Base-by-base conservation (phyloP, 2,888 invertebrate species). In the Chrysolina americana region DNA sequence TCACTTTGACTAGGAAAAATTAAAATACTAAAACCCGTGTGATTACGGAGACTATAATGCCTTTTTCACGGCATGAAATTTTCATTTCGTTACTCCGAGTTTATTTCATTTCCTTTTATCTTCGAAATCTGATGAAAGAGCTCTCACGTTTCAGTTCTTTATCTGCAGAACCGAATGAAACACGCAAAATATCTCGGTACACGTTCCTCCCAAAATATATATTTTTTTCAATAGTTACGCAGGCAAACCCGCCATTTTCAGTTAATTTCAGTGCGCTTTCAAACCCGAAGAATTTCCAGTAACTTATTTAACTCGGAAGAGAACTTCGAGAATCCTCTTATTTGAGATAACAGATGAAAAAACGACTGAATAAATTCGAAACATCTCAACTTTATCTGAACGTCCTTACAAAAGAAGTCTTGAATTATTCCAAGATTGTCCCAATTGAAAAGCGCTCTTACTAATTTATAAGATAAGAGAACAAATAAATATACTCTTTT, bases 361-460 rank as follows among this genome's bases (percentile, higher is more conserved):
- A 41, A 50, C 36, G 53, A 68, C 41, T 53, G 41, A 53, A 44
- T 21, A 21, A 28, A 53, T 56, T 56, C 11, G 44, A 17, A 68
- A 68, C 53, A 68, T 68, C 56, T 41, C 36, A 21, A 13, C 53
- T 41, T 21, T 53, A 50, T 41, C 36, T 68, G 53, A 53, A 68
- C 68, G 36, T 11, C 19, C 28, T 19, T 36, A 68, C 53, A 56
- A 41, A 68, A 56, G 68, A 15, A 41, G 41, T 19, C 6, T 53
- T 68, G 17, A 68, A 68, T 68, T 68, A 68, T 68, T 68, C 56
- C 53, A 53, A 53, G 56, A 68, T 53, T 68, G 53, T 68, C 68
- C 53, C 68, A 53, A 68, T 68, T 53, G 68, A 53, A 8, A 53
- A 68, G 53, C 56, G n/a, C 68, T 68, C 41, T 53, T 21, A 53